Evolutionary conservation across 2,113 vertebrate genomes (phyloP).

Genomic region (Pyrgilauda ruficollis): DNA sequence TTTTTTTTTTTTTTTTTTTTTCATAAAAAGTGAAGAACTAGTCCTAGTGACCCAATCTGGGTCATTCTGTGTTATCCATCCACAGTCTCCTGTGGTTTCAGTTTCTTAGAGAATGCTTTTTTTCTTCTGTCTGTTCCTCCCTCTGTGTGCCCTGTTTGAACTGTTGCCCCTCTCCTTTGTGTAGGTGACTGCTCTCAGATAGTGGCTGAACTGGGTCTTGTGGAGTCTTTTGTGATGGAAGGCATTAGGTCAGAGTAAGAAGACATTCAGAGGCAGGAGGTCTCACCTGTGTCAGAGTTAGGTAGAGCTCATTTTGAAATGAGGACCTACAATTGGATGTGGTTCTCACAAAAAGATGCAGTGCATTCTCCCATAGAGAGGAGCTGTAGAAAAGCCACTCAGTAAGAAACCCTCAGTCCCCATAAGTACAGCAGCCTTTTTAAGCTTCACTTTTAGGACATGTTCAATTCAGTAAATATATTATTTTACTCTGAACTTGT

Average conservation of each 20-base stretch:
- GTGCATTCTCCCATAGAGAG: not conserved
- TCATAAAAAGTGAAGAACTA: not conserved
- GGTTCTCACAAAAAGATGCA: not conserved
- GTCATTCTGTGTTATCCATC: not conserved
- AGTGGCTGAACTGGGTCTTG: not conserved
- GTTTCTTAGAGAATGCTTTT: slow-evolving; percentile 8
- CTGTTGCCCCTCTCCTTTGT: not conserved
- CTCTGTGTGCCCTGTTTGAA: not conserved
- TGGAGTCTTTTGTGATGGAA: not conserved
- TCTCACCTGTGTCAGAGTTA: not conserved
- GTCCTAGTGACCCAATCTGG: not conserved
- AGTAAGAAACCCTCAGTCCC: not conserved
- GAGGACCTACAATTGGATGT: not conserved
- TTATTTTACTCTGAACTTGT: not conserved
- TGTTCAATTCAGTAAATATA: not conserved
- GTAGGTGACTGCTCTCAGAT: not conserved
- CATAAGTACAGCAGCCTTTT: not conserved
- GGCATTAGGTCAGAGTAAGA: slow-evolving; percentile 16
- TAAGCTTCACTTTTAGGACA: not conserved
- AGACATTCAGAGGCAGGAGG: not conserved
- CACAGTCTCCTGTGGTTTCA: slow-evolving; percentile 2
- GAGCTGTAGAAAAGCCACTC: not conserved
- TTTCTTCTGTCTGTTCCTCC: not conserved
- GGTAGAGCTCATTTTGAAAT: not conserved
- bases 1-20: not conserved